Conservation (phyloP, 2,888 invertebrate genomes). For the Augochlorella aurata region DNA sequence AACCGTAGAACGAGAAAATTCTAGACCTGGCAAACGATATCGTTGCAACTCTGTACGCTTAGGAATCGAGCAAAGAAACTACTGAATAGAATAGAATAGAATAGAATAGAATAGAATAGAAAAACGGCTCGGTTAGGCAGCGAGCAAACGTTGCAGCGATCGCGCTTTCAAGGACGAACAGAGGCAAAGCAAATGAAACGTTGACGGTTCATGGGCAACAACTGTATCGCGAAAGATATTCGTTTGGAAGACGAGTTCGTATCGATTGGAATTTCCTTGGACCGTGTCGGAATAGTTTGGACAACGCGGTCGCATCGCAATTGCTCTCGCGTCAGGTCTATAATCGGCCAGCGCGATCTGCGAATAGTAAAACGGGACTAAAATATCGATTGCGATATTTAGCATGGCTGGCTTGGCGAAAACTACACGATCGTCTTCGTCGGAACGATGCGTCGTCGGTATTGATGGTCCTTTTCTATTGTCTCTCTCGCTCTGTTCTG, state of each 20-base stretch:
- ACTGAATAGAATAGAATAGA: no score
- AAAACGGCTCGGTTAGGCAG: not conserved
- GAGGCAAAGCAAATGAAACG: not conserved
- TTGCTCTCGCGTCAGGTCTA: slow-evolving; percentile 52
- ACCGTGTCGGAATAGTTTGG: not conserved
- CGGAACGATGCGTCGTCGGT: not conserved
- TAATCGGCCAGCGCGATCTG: slow-evolving; percentile 59
- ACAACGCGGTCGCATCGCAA: slow-evolving; percentile 22
- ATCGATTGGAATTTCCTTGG: not conserved
- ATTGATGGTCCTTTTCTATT: not conserved
- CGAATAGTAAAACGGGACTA: slow-evolving; percentile 66
- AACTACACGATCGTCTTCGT: slow-evolving; percentile 4
- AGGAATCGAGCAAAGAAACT: slow-evolving; percentile 8
- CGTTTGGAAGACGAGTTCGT: not conserved
- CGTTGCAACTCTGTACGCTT: slow-evolving; percentile 31
- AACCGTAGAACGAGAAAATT: slow-evolving; percentile 17
- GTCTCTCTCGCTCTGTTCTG: not conserved
- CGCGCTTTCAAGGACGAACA: not conserved
- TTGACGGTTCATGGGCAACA: not conserved
- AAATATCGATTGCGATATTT: slow-evolving; percentile 51
- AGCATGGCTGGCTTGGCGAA: slow-evolving; percentile 5
- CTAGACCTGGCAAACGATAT: slow-evolving; percentile 52
- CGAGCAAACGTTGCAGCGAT: no score
- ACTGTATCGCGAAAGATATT: not conserved
- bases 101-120: no score